phyloP scores from a whole-genome alignment of 2,113 vertebrate genomes.

The Nipponia nippon region DNA sequence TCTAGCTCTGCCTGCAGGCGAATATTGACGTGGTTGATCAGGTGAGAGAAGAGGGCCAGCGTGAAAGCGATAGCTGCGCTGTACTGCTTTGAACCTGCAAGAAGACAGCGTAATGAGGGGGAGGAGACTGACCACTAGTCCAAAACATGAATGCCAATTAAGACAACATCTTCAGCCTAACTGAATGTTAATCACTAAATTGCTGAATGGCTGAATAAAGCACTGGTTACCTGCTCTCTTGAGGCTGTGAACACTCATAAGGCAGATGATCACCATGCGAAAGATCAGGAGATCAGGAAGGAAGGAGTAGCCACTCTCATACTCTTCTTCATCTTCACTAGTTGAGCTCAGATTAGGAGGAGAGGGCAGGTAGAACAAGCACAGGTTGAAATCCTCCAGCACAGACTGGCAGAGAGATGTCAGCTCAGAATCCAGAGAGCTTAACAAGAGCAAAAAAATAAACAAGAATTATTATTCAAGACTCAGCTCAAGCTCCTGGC shows the following conservation, averaged over 20 bases:
- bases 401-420: conserved; percentile 94
- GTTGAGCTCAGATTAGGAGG: conserved; percentile 73
- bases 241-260: conserved; percentile 97
- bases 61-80: conserved; percentile 96
- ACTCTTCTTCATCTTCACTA: conserved; percentile 89
- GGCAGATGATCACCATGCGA: conserved; percentile 92
- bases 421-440: conserved; percentile 88
- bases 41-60: conserved; percentile 94
- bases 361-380: conserved; percentile 92
- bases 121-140: not conserved
- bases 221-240: conserved; percentile 86
- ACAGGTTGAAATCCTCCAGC: conserved; percentile 97
- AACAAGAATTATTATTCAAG: not conserved
- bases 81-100: conserved; percentile 92
- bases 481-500: not conserved
- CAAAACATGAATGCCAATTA: fast-evolving
- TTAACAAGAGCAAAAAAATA: not conserved
- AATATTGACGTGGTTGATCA: conserved; percentile 97
- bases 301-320: conserved; percentile 82
- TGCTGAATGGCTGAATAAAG: not conserved
- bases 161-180: not conserved
- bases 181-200: fast-evolving
- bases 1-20: conserved; percentile 94
- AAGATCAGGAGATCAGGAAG: conserved; percentile 92
- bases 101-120: not conserved